Conservation (phyloP, 1,140 invertebrate genomes). For the Macrobrachium nipponense region DNA sequence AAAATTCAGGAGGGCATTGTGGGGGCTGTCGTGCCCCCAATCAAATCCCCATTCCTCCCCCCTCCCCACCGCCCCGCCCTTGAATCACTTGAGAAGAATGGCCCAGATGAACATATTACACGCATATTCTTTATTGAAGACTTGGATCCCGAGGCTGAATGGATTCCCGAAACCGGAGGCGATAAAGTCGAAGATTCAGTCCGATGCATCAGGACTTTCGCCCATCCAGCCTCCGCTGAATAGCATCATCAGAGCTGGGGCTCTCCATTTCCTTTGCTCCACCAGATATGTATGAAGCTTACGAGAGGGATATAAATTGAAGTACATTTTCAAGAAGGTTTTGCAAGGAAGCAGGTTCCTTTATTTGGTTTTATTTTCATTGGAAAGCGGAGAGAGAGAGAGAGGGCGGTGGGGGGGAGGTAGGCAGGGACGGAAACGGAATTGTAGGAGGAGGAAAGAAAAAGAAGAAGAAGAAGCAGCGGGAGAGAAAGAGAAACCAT, state of each 20-base stretch:
- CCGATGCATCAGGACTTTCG: neutral
- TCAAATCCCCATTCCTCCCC: too few relatives aligned
- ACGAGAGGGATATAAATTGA: conserved; percentile 17
- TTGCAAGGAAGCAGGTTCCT: neutral
- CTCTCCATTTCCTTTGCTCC: conserved; percentile 21
- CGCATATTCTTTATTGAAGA: conserved; percentile 5
- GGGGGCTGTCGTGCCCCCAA: too few relatives aligned
- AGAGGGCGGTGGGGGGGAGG: too few relatives aligned
- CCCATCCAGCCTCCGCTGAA: neutral
- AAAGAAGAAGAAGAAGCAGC: too few relatives aligned
- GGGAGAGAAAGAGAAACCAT: neutral
- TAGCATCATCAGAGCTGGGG: neutral
- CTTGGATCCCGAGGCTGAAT: neutral
- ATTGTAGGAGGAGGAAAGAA: too few relatives aligned
- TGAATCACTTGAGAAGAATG: too few relatives aligned
- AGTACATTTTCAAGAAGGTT: conserved; percentile 1
- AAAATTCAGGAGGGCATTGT: too few relatives aligned
- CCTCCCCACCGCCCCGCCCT: too few relatives aligned
- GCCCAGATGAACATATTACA: conserved; percentile 5
- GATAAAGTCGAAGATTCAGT: neutral
- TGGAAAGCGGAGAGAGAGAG: too few relatives aligned
- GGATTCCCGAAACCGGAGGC: neutral
- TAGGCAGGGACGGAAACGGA: too few relatives aligned
- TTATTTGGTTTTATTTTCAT: conserved; percentile 7
- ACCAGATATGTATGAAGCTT: conserved; percentile 21